phyloP scores from a whole-genome alignment of 2,888 invertebrate species.

The Drosophila affinis region DNA sequence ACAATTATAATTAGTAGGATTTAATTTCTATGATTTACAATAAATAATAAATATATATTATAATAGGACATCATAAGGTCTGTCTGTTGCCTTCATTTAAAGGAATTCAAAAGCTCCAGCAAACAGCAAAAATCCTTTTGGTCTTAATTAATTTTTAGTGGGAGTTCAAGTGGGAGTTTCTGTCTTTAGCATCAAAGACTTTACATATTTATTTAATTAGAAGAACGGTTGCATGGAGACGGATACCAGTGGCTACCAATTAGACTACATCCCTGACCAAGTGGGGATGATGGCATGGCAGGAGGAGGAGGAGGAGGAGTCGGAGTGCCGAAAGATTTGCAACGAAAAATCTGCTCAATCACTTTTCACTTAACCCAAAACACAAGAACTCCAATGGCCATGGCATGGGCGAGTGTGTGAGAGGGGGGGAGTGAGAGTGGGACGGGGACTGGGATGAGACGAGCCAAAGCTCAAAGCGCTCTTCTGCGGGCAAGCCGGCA shows the following conservation, averaged over 20 bases:
- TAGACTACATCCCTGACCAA: background rate
- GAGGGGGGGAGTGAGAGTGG: background rate
- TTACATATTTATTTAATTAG: too few relatives aligned
- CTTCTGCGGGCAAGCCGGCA: conserved; percentile 34
- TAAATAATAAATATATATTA: too few relatives aligned
- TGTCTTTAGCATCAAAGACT: too few relatives aligned
- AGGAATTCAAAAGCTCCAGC: too few relatives aligned
- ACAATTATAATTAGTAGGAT: too few relatives aligned
- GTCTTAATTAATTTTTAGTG: too few relatives aligned
- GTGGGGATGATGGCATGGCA: background rate
- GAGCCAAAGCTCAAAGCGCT: background rate
- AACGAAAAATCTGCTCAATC: conserved; percentile 77
- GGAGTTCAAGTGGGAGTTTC: too few relatives aligned
- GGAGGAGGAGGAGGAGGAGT: conserved; percentile 1
- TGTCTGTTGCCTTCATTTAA: too few relatives aligned
- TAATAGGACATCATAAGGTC: too few relatives aligned
- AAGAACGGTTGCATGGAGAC: too few relatives aligned
- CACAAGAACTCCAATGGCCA: conserved; percentile 68
- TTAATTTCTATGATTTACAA: too few relatives aligned
- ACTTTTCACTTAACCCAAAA: conserved; percentile 77
- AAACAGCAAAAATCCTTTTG: too few relatives aligned
- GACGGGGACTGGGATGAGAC: background rate
- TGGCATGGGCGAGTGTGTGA: conserved; percentile 38
- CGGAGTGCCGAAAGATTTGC: conserved; percentile 72
- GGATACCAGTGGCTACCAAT: background rate